Conservation (phyloP, 2,888 invertebrate genomes). For the Tanytarsus gracilentus region DNA sequence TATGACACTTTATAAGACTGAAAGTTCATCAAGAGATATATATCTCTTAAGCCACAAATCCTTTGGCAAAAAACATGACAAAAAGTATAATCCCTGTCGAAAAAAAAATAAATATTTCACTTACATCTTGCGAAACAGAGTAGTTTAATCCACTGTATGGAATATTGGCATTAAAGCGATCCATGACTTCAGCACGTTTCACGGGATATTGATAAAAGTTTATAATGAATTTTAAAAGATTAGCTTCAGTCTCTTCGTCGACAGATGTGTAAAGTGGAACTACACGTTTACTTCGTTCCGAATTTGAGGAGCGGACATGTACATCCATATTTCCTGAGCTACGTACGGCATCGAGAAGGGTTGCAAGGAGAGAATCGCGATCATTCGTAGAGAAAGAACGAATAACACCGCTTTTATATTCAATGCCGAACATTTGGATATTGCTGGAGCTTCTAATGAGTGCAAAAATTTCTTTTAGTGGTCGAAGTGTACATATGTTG, state of each 20-base stretch:
- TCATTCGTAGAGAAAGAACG: conserved; percentile 88
- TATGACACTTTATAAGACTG: background rate
- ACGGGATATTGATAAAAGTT: conserved; percentile 47
- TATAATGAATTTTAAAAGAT: conserved; percentile 55
- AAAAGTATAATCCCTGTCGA: conserved; percentile 17
- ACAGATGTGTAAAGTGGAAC: conserved; percentile 83
- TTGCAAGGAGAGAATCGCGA: conserved; percentile 88
- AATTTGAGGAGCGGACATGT: conserved; percentile 78
- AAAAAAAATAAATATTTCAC: conserved; percentile 36
- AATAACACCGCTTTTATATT: conserved; percentile 85
- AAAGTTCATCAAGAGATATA: conserved; percentile 27
- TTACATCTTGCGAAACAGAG: conserved; percentile 92
- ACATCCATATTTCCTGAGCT: conserved; percentile 96
- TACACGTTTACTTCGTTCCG: conserved; percentile 77
- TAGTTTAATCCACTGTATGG: conserved; percentile 96
- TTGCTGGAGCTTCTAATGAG: conserved; percentile 81
- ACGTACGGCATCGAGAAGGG: conserved; percentile 90
- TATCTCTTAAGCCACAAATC: conserved; percentile 24
- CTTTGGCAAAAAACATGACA: background rate
- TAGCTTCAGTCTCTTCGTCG: conserved; percentile 93
- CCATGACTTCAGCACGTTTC: conserved; percentile 68
- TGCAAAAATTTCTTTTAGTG: conserved; percentile 78
- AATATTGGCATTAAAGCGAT: conserved; percentile 93
- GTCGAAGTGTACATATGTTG: conserved; percentile 75
- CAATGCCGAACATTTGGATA: conserved; percentile 87